Conservation (phyloP, 2,797 vertebrate species). For the Galaxias olidus region DNA sequence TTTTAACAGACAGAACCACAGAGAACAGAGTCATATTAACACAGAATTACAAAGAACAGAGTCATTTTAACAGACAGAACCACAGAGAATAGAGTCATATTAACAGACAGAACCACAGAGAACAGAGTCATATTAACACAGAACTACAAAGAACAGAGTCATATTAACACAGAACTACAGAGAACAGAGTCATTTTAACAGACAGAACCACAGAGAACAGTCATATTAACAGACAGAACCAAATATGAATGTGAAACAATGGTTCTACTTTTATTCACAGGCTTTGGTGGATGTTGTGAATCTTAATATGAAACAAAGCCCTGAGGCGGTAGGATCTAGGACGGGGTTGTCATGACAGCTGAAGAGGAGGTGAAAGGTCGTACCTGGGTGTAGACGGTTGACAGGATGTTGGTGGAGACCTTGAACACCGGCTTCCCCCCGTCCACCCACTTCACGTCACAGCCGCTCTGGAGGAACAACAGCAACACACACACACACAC, state of each 20-base stretch:
- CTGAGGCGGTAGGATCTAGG: no score
- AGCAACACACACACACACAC: neutral
- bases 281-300: no score
- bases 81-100: constrained; percentile 13
- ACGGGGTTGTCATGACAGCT: no score
- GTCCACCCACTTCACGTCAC: constrained; percentile 95
- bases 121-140: no score
- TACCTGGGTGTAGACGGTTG: constrained; percentile 98
- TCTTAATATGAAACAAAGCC: no score
- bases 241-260: no score
- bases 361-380: constrained; percentile 14
- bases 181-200: constrained; percentile 11
- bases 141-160: no score
- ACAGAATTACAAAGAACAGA: no score
- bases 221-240: no score
- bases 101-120: neutral
- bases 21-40: neutral
- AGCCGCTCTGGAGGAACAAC: constrained; percentile 65
- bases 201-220: neutral
- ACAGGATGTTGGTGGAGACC: constrained; percentile 88
- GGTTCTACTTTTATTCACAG: neutral
- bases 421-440: constrained; percentile 92
- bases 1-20: neutral
- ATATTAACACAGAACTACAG: no score
- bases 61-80: no score